A percentile compares a stretch with the other conserved stretches of the same genome.
Evolutionary conservation across 2,888 invertebrate species (phyloP).

Genomic region (Theretra japonica): DNA sequence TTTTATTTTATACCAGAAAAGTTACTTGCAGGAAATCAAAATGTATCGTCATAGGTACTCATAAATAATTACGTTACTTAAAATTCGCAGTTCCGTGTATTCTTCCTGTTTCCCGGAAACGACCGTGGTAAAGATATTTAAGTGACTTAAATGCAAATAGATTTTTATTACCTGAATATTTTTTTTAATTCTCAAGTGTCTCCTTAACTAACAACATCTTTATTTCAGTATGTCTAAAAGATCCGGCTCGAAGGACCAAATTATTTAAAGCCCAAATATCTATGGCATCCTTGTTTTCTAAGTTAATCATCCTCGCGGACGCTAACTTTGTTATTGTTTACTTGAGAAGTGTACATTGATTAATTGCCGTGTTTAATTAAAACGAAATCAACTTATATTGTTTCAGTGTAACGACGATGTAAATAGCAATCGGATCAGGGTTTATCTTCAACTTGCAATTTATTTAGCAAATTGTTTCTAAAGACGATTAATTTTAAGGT

Average conservation of each 20-base stretch:
- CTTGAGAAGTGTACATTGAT: conserved; percentile 36
- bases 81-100: no score
- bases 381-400: conserved; percentile 28
- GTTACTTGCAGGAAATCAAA: no score
- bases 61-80: no score
- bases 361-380: conserved; percentile 41
- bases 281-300: conserved; percentile 13
- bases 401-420: conserved; percentile 2
- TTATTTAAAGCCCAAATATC: conserved; percentile 28
- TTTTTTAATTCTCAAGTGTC: background rate
- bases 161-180: no score
- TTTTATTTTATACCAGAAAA: no score
- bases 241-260: conserved; percentile 19
- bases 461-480: no score
- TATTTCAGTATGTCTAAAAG: background rate
- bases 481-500: no score
- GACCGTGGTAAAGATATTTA: no score
- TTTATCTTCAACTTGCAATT: background rate
- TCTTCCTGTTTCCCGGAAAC: no score
- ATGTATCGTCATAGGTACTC: no score
- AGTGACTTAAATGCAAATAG: no score
- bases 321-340: conserved; percentile 31
- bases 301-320: conserved; percentile 26
- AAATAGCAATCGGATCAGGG: background rate
- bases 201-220: background rate